Conservation (phyloP, 2,797 vertebrate genomes). For the Gallinago nigripennis region DNA sequence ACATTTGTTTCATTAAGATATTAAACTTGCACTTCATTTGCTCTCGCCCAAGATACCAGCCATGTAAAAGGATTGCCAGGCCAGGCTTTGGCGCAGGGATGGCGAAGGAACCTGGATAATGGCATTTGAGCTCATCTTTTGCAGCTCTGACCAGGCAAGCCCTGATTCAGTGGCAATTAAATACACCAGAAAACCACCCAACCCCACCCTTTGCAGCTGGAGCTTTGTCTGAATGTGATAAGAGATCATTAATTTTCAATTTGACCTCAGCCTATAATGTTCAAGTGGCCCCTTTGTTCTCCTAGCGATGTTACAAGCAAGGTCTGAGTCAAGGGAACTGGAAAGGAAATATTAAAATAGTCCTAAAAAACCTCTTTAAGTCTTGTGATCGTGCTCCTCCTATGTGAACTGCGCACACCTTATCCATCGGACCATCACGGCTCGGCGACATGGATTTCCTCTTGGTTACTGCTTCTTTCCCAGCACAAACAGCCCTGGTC, state of each 20-base stretch:
- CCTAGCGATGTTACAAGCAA: conserved; percentile 43
- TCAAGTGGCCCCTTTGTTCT: conserved; percentile 68
- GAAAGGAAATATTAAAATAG: conserved; percentile 65
- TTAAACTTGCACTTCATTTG: conserved; percentile 21
- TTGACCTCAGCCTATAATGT: conserved; percentile 67
- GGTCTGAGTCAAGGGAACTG: conserved; percentile 53
- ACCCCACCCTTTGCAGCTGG: conserved; percentile 65
- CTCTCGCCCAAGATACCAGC: neutral
- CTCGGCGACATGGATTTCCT: neutral
- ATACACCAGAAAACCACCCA: conserved; percentile 61
- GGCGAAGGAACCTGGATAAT: neutral
- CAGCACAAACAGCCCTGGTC: conserved; percentile 8
- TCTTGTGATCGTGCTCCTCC: conserved; percentile 33
- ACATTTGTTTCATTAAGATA: conserved; percentile 65
- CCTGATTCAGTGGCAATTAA: conserved; percentile 57
- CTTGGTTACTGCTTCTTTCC: neutral
- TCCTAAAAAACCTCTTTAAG: conserved; percentile 30
- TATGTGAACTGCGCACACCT: conserved; percentile 15
- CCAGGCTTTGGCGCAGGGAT: neutral
- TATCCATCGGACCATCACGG: neutral
- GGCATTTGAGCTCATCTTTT: conserved; percentile 57
- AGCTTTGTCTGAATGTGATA: conserved; percentile 69
- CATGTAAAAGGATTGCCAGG: neutral
- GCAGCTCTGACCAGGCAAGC: conserved; percentile 20
- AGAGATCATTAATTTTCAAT: conserved; percentile 72